Conservation (phyloP, 2,888 invertebrate genomes). For the Mesorhabditis spiculigera region DNA sequence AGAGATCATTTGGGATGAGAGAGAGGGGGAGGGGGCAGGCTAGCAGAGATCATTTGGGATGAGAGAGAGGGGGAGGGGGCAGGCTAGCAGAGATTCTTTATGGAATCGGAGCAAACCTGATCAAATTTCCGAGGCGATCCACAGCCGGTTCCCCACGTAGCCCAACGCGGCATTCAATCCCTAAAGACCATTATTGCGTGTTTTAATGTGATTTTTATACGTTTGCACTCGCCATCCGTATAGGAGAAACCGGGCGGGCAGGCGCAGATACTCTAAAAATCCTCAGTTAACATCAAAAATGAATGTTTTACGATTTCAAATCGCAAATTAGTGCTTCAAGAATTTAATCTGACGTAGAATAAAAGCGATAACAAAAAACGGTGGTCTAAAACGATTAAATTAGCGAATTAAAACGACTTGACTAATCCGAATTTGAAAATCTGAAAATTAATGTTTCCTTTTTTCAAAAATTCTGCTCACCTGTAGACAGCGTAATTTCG, state of each 20-base stretch:
- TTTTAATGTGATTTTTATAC: constrained; percentile 14
- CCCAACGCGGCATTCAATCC: constrained; percentile 48
- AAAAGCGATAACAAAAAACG: too few relatives aligned
- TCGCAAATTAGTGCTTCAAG: too few relatives aligned
- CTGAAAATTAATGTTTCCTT: too few relatives aligned
- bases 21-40: too few relatives aligned
- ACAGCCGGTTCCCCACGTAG: constrained; percentile 49
- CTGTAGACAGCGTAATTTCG: constrained; percentile 11
- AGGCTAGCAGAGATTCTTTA: too few relatives aligned
- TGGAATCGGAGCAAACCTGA: constrained; percentile 6
- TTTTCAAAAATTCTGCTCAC: neutral
- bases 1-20: too few relatives aligned
- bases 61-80: too few relatives aligned
- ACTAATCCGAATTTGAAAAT: too few relatives aligned
- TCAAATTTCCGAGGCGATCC: constrained; percentile 38
- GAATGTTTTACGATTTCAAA: neutral
- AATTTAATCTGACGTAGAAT: too few relatives aligned
- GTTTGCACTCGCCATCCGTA: constrained; percentile 42
- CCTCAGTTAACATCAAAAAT: neutral
- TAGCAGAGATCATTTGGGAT: too few relatives aligned
- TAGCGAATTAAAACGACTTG: too few relatives aligned
- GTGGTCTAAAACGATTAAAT: too few relatives aligned
- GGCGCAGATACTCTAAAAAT: constrained; percentile 33
- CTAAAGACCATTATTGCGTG: constrained; percentile 17
- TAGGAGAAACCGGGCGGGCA: constrained; percentile 47